Evolutionary conservation across 2,888 invertebrate genomes (phyloP).

Genomic region (Ornithoptera priamus): DNA sequence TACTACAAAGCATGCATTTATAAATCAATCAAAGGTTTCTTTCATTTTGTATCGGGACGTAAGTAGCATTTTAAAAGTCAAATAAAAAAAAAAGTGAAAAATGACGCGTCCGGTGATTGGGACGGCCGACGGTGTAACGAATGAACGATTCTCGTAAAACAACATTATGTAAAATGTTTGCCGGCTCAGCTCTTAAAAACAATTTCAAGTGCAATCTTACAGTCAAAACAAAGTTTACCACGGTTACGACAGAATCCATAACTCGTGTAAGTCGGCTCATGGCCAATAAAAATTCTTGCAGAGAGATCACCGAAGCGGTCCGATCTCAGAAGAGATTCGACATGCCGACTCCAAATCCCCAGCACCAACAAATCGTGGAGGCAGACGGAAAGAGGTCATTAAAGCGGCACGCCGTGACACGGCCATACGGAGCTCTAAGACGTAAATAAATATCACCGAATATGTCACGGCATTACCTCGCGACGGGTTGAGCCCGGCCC

Average conservation of each 20-base stretch:
- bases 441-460: conserved; percentile 61
- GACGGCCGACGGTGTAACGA: too few species aligned
- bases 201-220: too few species aligned
- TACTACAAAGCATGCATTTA: not conserved
- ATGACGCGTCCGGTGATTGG: too few species aligned
- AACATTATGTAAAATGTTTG: too few species aligned
- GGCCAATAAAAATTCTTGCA: conserved; percentile 1
- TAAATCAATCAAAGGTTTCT: conserved; percentile 2
- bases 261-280: not conserved
- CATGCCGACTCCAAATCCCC: conserved; percentile 1
- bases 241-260: not conserved
- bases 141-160: too few species aligned
- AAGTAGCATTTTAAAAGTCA: too few species aligned
- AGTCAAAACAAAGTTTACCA: too few species aligned
- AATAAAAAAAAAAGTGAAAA: too few species aligned
- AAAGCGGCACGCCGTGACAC: conserved; percentile 50
- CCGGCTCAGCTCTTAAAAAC: too few species aligned
- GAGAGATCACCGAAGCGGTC: not conserved
- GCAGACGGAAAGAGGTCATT: conserved; percentile 54
- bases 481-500: conserved; percentile 52
- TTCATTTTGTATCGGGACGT: not conserved
- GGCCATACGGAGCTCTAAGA: conserved; percentile 47
- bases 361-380: conserved; percentile 24
- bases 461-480: conserved; percentile 35
- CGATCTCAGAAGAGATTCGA: not conserved